Evolutionary conservation across 2,797 vertebrate genomes (phyloP).

Genomic region (Masticophis lateralis): DNA sequence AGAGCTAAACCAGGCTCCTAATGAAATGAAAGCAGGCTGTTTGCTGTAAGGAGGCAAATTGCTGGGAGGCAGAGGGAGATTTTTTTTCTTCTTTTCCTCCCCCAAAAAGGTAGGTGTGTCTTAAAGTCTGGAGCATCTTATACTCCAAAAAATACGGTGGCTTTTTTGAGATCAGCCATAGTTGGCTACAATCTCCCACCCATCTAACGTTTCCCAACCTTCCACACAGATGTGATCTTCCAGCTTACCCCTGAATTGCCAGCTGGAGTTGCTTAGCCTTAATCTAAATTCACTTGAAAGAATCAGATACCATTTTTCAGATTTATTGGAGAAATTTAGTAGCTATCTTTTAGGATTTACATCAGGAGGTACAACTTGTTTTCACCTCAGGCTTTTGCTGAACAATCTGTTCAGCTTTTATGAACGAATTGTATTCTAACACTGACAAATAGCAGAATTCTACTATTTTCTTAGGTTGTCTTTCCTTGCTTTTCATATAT

Average conservation of each 20-base stretch:
- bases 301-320: background rate
- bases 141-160: no score
- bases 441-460: background rate
- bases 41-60: no score
- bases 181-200: background rate
- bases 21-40: no score
- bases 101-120: no score
- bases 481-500: background rate
- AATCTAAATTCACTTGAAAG: background rate
- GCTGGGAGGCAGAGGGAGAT: no score
- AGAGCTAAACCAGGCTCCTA: no score
- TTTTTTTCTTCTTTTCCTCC: no score
- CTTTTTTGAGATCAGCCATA: background rate
- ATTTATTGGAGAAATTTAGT: background rate
- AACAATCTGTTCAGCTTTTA: background rate
- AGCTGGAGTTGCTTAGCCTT: background rate
- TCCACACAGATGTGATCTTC: background rate
- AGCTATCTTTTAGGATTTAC: background rate
- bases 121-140: no score
- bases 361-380: background rate
- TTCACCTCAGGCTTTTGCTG: background rate
- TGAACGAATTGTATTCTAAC: background rate
- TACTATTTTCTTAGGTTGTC: background rate
- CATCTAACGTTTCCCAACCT: background rate
- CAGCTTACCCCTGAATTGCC: background rate